Conservation (phyloP, 2,113 vertebrate genomes). For the Pluvianellus socialis region DNA sequence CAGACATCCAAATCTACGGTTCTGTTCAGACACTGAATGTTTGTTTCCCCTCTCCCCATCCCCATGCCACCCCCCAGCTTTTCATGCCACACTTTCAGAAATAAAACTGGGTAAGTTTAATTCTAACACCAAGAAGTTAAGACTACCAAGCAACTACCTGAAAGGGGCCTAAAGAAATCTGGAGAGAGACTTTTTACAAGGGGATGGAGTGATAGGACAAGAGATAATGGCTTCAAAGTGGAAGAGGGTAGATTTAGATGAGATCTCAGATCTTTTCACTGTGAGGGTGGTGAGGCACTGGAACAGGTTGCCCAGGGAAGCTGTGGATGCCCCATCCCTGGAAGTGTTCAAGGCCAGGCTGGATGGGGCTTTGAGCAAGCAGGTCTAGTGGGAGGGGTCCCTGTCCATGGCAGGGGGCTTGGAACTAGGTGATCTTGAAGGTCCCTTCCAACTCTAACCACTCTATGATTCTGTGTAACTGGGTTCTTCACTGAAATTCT, state of each 20-base stretch:
- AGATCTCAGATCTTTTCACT: neutral
- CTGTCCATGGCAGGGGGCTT: neutral
- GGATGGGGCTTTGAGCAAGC: neutral
- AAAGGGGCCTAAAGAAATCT: neutral
- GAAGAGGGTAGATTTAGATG: neutral
- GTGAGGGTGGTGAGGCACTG: neutral
- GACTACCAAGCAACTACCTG: neutral
- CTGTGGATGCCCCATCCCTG: neutral
- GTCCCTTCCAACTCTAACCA: neutral
- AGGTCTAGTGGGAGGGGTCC: neutral
- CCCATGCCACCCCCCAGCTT: neutral
- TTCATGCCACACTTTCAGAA: neutral
- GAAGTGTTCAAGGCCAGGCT: neutral
- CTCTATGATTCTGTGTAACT: neutral
- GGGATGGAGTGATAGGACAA: neutral
- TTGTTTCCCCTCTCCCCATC: neutral
- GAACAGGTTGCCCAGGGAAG: neutral
- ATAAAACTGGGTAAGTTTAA: neutral
- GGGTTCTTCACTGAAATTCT: neutral
- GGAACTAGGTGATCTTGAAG: neutral
- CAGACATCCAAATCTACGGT: neutral
- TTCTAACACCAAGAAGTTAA: neutral
- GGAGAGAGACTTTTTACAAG: neutral
- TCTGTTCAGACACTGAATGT: neutral
- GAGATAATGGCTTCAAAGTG: neutral